Evolutionary conservation across 1,140 invertebrate species (phyloP).

Genomic region (Eriocheir sinensis): DNA sequence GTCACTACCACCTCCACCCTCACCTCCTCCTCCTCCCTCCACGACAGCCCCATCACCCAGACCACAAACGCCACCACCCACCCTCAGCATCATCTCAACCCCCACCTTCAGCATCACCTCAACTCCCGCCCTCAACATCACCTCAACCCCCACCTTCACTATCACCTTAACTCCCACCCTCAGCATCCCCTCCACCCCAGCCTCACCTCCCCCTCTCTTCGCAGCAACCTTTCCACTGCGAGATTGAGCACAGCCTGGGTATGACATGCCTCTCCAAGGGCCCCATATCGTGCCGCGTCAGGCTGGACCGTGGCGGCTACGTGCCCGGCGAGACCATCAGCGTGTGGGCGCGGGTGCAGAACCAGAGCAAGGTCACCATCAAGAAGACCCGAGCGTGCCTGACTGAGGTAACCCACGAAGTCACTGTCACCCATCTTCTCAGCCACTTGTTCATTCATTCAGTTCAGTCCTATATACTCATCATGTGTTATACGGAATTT

Average conservation of each 20-base stretch:
- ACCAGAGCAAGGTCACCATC: conserved; percentile 90
- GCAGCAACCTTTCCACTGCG: conserved; percentile 95
- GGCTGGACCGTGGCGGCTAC: conserved; percentile 94
- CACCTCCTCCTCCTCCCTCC: neutral
- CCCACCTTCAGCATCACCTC: neutral
- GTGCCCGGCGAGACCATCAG: conserved; percentile 96
- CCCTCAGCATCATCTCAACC: neutral
- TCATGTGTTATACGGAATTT: no score
- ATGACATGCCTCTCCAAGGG: conserved; percentile 93
- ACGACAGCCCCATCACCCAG: no score
- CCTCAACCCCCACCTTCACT: neutral
- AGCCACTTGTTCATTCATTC: no score
- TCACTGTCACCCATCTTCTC: no score
- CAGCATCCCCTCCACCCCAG: neutral
- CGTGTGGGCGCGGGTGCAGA: conserved; percentile 92
- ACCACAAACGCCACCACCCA: no score
- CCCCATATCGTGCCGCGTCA: conserved; percentile 90
- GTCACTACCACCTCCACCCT: neutral
- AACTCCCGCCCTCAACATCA: neutral
- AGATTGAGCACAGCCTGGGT: conserved; percentile 94
- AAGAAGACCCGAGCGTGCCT: conserved; percentile 89
- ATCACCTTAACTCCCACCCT: neutral
- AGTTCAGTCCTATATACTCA: no score
- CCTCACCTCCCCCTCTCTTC: neutral
- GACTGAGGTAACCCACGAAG: conserved; percentile 85